Percentiles rank a stretch among this genome's conserved stretches.
Conservation (phyloP, 2,797 vertebrate species). For the Lagorchestes hirsutus region DNA sequence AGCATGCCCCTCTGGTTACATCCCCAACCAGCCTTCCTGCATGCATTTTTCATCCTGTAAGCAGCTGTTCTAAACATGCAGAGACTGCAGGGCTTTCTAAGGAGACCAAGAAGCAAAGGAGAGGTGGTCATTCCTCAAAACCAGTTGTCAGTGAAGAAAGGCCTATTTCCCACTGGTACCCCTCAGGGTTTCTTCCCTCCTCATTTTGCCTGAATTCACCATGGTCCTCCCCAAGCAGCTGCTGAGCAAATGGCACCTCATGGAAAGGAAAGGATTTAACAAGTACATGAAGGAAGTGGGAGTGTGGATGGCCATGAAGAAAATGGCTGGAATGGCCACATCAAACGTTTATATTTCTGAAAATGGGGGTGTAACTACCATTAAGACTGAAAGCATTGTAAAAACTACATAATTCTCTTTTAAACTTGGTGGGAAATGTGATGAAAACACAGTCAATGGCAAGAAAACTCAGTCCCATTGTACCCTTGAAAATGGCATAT, state of each 20-base stretch:
- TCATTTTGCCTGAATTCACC: conserved; percentile 4
- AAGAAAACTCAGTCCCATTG: conserved; percentile 73
- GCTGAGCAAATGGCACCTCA: conserved; percentile 88
- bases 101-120: neutral
- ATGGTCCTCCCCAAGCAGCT: conserved; percentile 65
- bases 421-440: conserved; percentile 74
- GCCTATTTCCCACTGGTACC: neutral
- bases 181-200: conserved; percentile 28
- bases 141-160: neutral
- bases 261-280: conserved; percentile 89
- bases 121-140: neutral
- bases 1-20: neutral
- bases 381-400: conserved; percentile 80
- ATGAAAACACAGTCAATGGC: conserved; percentile 75
- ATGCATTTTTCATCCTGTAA: neutral
- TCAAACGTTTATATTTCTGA: conserved; percentile 70
- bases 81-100: no score
- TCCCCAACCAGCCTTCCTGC: neutral
- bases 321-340: conserved; percentile 80
- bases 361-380: conserved; percentile 65
- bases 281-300: conserved; percentile 89
- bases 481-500: neutral
- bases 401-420: conserved; percentile 78
- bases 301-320: conserved; percentile 74
- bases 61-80: neutral